Base-by-base conservation (phyloP, 1,140 invertebrate genomes). In the Caenorhabditis elegans region DNA sequence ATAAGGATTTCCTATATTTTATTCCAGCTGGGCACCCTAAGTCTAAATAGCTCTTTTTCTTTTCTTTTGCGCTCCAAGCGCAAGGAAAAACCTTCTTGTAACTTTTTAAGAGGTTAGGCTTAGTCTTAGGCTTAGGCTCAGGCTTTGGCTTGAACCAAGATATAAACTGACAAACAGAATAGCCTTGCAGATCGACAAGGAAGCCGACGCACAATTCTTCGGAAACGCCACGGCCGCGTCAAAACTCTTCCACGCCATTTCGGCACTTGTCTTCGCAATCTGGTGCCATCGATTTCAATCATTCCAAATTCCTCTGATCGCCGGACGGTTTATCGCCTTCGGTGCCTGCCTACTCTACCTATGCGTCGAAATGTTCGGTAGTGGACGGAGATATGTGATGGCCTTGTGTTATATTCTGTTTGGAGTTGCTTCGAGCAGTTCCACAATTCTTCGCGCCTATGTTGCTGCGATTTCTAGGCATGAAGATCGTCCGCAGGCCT, bases 381-480 rank as follows among this genome's bases (percentile, higher is more conserved):
- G 26, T 31, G 76, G 76, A 43, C 22, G 76, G 31, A 43, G 81
- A 60, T 82, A 78, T 65, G 19, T 82, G 2, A 77, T 78, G 76
- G 48, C 48, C 15, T 5, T 60, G 10, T 77, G 75, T 34, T 82
- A 82, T 75, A 17, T 82, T 3, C 13, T 78, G 22, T 82, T 82
- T 36, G 81, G 76, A 82, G 34, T 82, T 26, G 81, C 75, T 34
- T 36, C 51, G 15, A 82, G 81, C 31, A 78, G 51, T 65, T 82
- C 81, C 4, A 49, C 76, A n/a, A 51, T 82, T 78, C 81, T 82
- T 24, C 81, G 81, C 11, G 81, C 75, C 60, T 78, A 78, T 28
- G 46, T 82, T 34, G 81, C 77, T 22, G 53, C 75, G 3, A 49
- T 78, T 5, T 79, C 75, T 70, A 19, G 49, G 6, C 31, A 39